Evolutionary conservation across 1,140 invertebrate species (phyloP), one percentile per base, ranked within the genome.

Genomic region (Vollenhovia emeryi): DNA sequence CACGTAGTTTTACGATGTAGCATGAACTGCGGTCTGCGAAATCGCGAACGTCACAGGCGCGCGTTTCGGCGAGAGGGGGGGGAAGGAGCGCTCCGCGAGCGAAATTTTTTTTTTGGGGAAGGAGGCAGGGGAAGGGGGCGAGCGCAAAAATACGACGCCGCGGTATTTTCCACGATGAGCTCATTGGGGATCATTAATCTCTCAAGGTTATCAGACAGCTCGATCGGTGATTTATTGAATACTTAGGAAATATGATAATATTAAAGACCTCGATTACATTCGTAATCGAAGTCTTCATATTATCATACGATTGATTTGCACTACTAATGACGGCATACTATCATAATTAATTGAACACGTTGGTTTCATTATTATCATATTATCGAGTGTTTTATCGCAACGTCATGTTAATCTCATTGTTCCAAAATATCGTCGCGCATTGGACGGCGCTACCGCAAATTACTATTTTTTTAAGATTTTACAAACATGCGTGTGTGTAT

Each of bases 1-100:
- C 73, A 52, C 27, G 78, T 82, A 82, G 66, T 82, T 43, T 45
- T 82, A 73, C 27, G 40, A 71, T 57, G 18, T 73, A 73, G 66
- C 40, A 4, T 59, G 27, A 79, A 48, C 40, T 43, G 33, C 24
- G 24, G 3, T 45, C 24, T 57, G 78, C 36, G 50, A 73, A 57
- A 36, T 69, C 36, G 13, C 33, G 71, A 50, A 66, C 36, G 36
- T 57, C 57, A 71, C 66, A 15, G 69, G 36, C 8, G 48, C 3
- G 52, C 18, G 60, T 36, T 45, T 50, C 4, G 3, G 48, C 48
- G 48, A 5, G 13, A 15, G 13, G 48, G 48, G 4, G 48, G 15
- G n/a, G 11, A n/a, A 33, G 3, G 18, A 30, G 40, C 4, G 24
- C 24, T 11, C 11, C 50, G 1, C 27, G 24, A 40, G 13, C 6